Evolutionary conservation across 2,888 invertebrate species (phyloP), one percentile per base, ranked within the genome.

Genomic region (Amorpha juglandis): DNA sequence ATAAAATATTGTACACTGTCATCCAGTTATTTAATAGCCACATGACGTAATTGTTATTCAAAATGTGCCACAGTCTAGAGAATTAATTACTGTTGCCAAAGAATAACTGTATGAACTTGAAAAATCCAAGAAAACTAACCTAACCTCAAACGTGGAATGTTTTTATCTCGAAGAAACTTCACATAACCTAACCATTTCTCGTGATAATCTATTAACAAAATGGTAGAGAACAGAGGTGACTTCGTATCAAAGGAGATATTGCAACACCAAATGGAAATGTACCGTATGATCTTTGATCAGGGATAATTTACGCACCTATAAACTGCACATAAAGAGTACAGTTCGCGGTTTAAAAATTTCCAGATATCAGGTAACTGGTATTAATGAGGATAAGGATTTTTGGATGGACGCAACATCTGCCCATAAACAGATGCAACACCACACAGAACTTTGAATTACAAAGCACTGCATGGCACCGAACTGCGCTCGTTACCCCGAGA

Each of bases 71-170:
- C 27, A 27, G 27, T 27, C 27, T 27, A 27, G 2, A 27, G 27
- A 27, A 4, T 27, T 27, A 27, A 27, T 27, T 27, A 27, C 4
- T 27, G 27, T 3, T 4, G 27, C 27, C 27, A 27, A 27, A 27
- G 27, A 27, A 27, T 27, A 27, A 27, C 27, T 27, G 4, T 27
- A 42, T 42, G 38, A 42, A 16, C 58, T 58, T 42, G 58, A 58
- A 58, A 27, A 58, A 42, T 16, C 50, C 21, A 27, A 14, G 53
- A n/a, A 53, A n/a, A 53, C 58, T 58, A 58, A 58, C 55, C 58
- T 58, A 58, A 58, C 58, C 38, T 11, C 38, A 19, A 38, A 42
- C 38, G 16, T 55, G 42, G 42, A 16, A 6, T 58, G 16, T 42
- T 42, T 21, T 3, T 12, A 53, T 27, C 9, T 1, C 38, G 11